Base-by-base conservation (phyloP, 2,888 invertebrate species). In the Drosophila setosimentum region DNA sequence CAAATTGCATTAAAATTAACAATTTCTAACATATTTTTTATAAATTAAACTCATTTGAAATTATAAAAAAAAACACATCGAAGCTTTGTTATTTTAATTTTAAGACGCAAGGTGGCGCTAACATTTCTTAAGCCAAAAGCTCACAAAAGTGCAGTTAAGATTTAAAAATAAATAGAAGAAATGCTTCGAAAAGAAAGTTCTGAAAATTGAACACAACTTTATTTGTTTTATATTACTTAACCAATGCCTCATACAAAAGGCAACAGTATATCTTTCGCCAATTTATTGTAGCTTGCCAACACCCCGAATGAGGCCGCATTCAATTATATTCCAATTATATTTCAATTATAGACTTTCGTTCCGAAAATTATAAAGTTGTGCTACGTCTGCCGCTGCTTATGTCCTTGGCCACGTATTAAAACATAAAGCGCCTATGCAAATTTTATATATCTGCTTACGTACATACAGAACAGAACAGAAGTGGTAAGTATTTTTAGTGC, bases 261-360 rank as follows among this genome's bases (percentile, higher is more conserved):
- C 10, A 13, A 5, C 2, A 30, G 32, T 35, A 50, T 21, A 30
- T 48, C 8, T 35, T 13, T 16, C 27, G 32, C 1, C 24, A 42
- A 57, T 37, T 60, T 66, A 30, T 53, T 35, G 18, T 29, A 42
- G 13, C 48, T 33, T 48, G 49, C 42, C 58, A 50, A 49, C 51
- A 40, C 42, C 40, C 50, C 8, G 51, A 37, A 40, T 48, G 24
- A 54, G 50, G 49, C 76, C 35, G 68, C 75, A 84, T 78, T 75
- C 80, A 84, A 83, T 84, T 84, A 83, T 80, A 73, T 59, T 73
- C 37, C 74, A 84, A 83, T 83, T 86, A 85, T 77, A 69, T 82
- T 84, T 84, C 87, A 80, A 86, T 85, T 84, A 82, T 77, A 77
- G 76, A 74, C 57, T 63, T 78, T 73, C 61, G 61, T 49, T 37